Conservation (phyloP, 2,888 invertebrate genomes). For the Dione vanillae region DNA sequence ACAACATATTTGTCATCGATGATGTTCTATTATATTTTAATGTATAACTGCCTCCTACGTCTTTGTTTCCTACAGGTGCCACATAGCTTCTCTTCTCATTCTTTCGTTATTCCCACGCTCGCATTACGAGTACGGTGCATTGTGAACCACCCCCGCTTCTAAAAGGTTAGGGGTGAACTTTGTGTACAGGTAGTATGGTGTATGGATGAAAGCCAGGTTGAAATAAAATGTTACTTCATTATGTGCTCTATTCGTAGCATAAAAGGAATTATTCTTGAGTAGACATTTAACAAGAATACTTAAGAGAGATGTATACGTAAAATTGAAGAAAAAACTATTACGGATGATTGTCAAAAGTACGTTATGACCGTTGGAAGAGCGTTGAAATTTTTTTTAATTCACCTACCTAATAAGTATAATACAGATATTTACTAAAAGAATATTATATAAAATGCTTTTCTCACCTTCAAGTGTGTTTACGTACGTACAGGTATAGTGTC, state of each 20-base stretch:
- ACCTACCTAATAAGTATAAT: no score
- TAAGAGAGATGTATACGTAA: constrained; percentile 22
- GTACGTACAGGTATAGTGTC: no score
- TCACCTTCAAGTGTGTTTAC: no score
- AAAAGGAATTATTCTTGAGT: background rate
- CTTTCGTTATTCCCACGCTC: constrained; percentile 74
- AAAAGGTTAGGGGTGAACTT: constrained; percentile 73
- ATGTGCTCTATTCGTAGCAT: constrained; percentile 2
- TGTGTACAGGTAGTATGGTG: constrained; percentile 64
- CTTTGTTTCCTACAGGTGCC: constrained; percentile 68
- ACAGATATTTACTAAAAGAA: no score
- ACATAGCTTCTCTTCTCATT: constrained; percentile 56
- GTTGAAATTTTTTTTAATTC: constrained; percentile 16
- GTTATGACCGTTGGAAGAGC: constrained; percentile 66
- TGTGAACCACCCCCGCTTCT: constrained; percentile 66
- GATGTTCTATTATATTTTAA: constrained; percentile 40
- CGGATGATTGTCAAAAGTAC: constrained; percentile 55
- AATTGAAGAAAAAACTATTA: constrained; percentile 22
- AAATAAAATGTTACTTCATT: constrained; percentile 1
- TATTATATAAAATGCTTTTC: no score
- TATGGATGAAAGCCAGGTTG: constrained; percentile 33
- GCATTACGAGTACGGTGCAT: constrained; percentile 58
- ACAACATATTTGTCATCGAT: constrained; percentile 40
- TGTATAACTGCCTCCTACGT: constrained; percentile 51
- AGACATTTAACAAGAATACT: background rate